Conservation (phyloP, 2,797 vertebrate species). For the Leptatherina wallacei region DNA sequence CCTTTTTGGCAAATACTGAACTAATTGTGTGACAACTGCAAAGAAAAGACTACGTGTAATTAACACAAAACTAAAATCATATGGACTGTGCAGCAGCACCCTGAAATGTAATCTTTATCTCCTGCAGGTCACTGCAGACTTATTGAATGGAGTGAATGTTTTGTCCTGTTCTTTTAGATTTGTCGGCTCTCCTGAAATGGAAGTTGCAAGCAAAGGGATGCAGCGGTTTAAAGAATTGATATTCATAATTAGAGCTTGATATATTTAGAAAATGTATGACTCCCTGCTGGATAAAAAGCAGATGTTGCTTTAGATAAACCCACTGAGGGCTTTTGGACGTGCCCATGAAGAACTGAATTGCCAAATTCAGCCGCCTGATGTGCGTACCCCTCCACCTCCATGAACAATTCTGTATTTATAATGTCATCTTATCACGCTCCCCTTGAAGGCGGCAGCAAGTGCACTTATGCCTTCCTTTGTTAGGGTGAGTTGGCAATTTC, state of each 20-base stretch:
- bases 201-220: slow-evolving; percentile 19
- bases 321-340: slow-evolving; percentile 35
- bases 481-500: slow-evolving; percentile 99
- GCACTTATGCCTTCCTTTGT: slow-evolving; percentile 98
- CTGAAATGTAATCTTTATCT: not conserved
- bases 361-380: slow-evolving; percentile 85
- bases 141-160: slow-evolving; percentile 1
- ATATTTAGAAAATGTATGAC: slow-evolving; percentile 27
- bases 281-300: slow-evolving; percentile 34
- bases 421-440: slow-evolving; percentile 94
- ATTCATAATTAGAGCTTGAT: slow-evolving; percentile 29
- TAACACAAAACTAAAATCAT: slow-evolving; percentile 8
- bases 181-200: slow-evolving; percentile 1
- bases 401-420: slow-evolving; percentile 89
- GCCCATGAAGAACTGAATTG: slow-evolving; percentile 69
- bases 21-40: not conserved
- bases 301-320: slow-evolving; percentile 65
- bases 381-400: slow-evolving; percentile 83
- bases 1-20: not conserved
- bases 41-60: not conserved
- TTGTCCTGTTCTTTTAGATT: not conserved
- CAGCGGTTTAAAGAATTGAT: slow-evolving; percentile 22
- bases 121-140: not conserved
- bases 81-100: slow-evolving; percentile 12
- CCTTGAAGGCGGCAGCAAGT: slow-evolving; percentile 91